A percentile compares a stretch with the other conserved stretches of the same genome.
Conservation (phyloP, 1,140 invertebrate genomes). For the Calephelis virginiensis region DNA sequence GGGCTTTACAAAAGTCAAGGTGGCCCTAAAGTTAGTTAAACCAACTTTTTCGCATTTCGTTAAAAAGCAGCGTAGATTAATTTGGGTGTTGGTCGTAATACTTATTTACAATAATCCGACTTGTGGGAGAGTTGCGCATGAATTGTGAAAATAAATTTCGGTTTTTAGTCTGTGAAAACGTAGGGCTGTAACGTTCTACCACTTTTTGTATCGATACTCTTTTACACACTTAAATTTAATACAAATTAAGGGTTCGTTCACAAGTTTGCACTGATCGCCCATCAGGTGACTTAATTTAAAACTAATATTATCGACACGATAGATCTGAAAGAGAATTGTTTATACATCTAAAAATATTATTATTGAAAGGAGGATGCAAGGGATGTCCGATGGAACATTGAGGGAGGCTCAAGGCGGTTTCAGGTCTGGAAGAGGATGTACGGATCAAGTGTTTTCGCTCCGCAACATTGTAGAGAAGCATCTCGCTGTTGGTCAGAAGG, state of each 20-base stretch:
- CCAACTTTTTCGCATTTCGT: constrained; percentile 72
- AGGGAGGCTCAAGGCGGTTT: too few species aligned
- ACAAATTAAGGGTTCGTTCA: not conserved
- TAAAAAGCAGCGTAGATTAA: constrained; percentile 71
- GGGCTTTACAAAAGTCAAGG: constrained; percentile 51
- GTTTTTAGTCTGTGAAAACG: constrained; percentile 45
- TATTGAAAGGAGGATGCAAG: too few species aligned
- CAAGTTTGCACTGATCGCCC: not conserved
- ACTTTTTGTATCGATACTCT: constrained; percentile 36
- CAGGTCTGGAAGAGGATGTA: too few species aligned
- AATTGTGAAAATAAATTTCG: constrained; percentile 72
- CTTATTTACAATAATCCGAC: constrained; percentile 77
- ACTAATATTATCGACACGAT: too few species aligned
- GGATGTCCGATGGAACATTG: too few species aligned
- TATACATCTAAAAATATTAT: not conserved
- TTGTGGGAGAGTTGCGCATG: constrained; percentile 60
- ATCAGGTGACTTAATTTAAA: too few species aligned
- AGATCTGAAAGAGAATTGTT: not conserved
- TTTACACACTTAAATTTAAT: too few species aligned
- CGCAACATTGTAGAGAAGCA: too few species aligned
- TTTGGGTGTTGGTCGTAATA: constrained; percentile 63
- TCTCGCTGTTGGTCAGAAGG: too few species aligned
- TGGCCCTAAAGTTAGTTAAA: constrained; percentile 56
- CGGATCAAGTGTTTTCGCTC: too few species aligned
- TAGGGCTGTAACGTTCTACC: constrained; percentile 31